Evolutionary conservation across 2,797 vertebrate species (phyloP).

Genomic region (Carcharodon carcharias): DNA sequence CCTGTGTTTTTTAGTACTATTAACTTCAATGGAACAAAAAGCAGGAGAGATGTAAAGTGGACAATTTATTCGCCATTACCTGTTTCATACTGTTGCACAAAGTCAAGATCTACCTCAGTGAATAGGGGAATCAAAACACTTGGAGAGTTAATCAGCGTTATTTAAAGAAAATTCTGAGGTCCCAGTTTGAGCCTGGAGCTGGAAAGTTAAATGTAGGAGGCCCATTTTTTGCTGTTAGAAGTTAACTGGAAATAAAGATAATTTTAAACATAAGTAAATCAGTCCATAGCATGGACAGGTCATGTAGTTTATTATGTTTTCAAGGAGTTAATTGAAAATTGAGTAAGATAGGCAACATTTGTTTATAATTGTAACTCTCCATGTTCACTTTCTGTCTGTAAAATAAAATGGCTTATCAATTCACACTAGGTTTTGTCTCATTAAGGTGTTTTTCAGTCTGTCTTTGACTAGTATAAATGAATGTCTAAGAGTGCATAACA

Average conservation of each 20-base stretch:
- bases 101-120: neutral
- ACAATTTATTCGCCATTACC: too few species aligned
- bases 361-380: neutral
- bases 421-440: neutral
- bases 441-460: neutral
- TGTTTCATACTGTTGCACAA: too few species aligned
- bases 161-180: neutral
- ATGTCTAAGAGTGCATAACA: neutral
- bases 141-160: neutral
- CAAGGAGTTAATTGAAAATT: neutral
- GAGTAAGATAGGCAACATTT: neutral
- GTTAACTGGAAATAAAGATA: neutral
- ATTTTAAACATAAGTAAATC: neutral
- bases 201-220: neutral
- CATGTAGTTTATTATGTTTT: neutral
- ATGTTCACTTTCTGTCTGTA: neutral
- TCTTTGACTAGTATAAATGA: neutral
- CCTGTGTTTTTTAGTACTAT: neutral
- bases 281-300: neutral
- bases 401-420: neutral
- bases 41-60: too few species aligned
- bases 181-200: neutral
- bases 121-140: neutral
- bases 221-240: neutral
- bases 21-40: neutral